A percentile compares a stretch with the other conserved stretches of the same genome.
Evolutionary conservation across 1,140 invertebrate genomes (phyloP).

Genomic region (Calosoma granatense): DNA sequence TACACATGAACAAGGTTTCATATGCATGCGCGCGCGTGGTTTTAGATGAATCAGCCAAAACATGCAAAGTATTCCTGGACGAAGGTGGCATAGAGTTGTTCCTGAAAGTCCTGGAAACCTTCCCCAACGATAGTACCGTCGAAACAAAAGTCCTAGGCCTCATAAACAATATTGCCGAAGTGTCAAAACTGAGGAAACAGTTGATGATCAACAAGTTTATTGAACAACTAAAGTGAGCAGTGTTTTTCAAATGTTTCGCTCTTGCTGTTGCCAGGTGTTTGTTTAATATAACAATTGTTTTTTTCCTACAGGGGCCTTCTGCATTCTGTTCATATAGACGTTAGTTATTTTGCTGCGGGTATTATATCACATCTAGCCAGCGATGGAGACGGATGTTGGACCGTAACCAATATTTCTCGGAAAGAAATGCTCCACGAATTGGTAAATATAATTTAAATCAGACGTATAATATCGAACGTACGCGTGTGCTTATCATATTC

Average conservation of each 20-base stretch:
- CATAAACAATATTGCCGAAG: slow-evolving; percentile 76
- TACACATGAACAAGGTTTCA: no score
- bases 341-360: slow-evolving; percentile 75
- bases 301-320: slow-evolving; percentile 34
- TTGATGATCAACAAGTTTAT: slow-evolving; percentile 58
- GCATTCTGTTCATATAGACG: slow-evolving; percentile 61
- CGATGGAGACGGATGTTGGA: slow-evolving; percentile 46
- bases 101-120: slow-evolving; percentile 53
- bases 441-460: slow-evolving; percentile 21
- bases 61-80: slow-evolving; percentile 62
- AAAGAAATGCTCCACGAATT: slow-evolving; percentile 47
- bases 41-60: slow-evolving; percentile 59
- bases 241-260: background rate
- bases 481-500: no score
- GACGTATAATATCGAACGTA: no score
- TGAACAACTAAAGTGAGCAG: slow-evolving; percentile 41
- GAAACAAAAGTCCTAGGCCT: slow-evolving; percentile 72
- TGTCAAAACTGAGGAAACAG: slow-evolving; percentile 43
- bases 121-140: slow-evolving; percentile 52
- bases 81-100: slow-evolving; percentile 62
- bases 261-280: background rate
- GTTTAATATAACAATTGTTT: background rate
- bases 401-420: slow-evolving; percentile 27
- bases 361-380: slow-evolving; percentile 69
- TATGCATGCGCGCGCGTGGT: no score